phyloP scores from a whole-genome alignment of 2,888 invertebrate genomes.

The Aleiodes testaceus region DNA sequence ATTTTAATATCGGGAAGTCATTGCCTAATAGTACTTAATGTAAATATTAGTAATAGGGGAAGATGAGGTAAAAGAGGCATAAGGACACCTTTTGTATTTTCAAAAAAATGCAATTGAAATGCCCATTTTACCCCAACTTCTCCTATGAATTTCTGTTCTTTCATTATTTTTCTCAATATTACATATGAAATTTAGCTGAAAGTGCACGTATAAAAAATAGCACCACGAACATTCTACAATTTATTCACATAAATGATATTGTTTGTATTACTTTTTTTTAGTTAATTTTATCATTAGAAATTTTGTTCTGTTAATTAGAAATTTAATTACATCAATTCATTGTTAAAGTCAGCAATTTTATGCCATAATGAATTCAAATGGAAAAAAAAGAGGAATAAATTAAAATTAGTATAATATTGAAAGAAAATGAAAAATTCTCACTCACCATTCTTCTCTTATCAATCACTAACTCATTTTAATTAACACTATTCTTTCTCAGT shows the following conservation, averaged over 20 bases:
- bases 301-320: not conserved
- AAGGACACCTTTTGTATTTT: no score
- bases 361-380: not conserved
- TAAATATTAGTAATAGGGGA: not conserved
- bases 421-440: not conserved
- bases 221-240: slow-evolving; percentile 36
- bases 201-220: slow-evolving; percentile 41
- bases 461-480: slow-evolving; percentile 3
- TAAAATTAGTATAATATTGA: no score
- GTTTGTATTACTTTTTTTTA: slow-evolving; percentile 10
- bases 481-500: slow-evolving; percentile 8
- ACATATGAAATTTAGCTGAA: slow-evolving; percentile 23
- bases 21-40: slow-evolving; percentile 4
- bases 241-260: slow-evolving; percentile 15
- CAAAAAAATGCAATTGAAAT: no score
- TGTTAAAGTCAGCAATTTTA: not conserved
- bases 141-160: not conserved
- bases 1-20: slow-evolving; percentile 14
- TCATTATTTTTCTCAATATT: slow-evolving; percentile 16
- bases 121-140: no score
- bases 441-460: slow-evolving; percentile 6
- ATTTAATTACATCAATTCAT: slow-evolving; percentile 11
- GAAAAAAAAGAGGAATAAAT: not conserved
- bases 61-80: no score
- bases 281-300: not conserved